Base-by-base conservation (phyloP, 2,113 vertebrate genomes). In the Psophia crepitans region DNA sequence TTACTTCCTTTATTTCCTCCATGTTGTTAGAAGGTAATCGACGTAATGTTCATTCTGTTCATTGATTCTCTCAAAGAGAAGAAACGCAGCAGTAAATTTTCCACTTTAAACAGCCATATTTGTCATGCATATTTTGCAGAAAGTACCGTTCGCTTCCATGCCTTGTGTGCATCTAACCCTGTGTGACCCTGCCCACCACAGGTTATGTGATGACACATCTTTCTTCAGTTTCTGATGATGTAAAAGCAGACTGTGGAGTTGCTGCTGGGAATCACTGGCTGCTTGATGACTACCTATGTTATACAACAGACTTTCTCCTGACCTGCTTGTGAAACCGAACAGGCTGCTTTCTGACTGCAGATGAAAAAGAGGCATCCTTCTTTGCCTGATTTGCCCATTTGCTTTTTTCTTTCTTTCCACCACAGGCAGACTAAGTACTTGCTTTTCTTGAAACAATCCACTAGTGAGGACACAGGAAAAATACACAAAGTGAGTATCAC, bases 91-190 rank as follows among this genome's bases (percentile, higher is more conserved):
- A n/a, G 32, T 54, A 69, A 82, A 65, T 35, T 12, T 24, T 71
- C 33, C 57, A 8, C 27, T 88, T 83, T 73, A 78, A 86, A 37
- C 54, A 77, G 6, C 18, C 3, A 1, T 32, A 49, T 60, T 74
- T 75, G 8, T n/a, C 32, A 24, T 6, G 14, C 1, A 1, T 57
- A 14, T 79, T 82, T 94, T 60, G 28, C 30, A 68, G 51, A n/a
- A 82, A 24, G 43, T 30, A n/a, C 39, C 14, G 8, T 23, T 63
- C 5, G 0, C 27, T 64, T 49, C 5, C 20, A 8, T 0, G 2
- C 19, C 32, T 23, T 8, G 32, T 2, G 3, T 49, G 57, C 44
- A 8, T 21, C 35, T 48, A 28, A 35, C 21, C 37, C 41, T 2
- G 2, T 3, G 2, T 61, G 48, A 63, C 37, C 46, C 46, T 82